These are phyloP conservation scores for Piliocolobus tephrosceles DNA, from an alignment of 2,113 vertebrate genomes.

Conservation along the genomic window DNA sequence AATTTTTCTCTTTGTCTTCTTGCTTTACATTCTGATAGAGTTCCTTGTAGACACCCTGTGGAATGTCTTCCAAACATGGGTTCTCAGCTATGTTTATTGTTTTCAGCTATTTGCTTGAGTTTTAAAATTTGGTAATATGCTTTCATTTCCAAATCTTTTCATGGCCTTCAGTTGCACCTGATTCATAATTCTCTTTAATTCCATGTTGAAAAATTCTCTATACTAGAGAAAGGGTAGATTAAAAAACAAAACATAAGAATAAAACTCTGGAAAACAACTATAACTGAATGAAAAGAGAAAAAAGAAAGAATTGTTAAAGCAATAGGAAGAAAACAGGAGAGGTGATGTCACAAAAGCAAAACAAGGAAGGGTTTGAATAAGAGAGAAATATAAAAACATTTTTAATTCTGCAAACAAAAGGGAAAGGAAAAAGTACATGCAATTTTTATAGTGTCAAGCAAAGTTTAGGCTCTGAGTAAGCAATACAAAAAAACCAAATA, in stretches of 20 bases:
- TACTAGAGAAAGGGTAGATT: not conserved
- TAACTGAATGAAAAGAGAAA: not conserved
- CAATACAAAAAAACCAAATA: not conserved
- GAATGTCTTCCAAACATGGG: not conserved
- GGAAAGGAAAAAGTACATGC: not conserved
- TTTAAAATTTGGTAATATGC: not conserved
- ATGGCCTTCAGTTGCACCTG: not conserved
- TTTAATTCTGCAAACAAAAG: not conserved
- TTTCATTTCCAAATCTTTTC: not conserved
- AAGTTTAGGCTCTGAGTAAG: not conserved
- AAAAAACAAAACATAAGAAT: not conserved
- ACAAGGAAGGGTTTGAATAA: not conserved
- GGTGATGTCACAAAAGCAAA: not conserved
- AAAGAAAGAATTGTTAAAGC: not conserved
- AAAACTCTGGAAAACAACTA: not conserved
- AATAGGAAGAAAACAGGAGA: not conserved
- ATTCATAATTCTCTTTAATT: not conserved
- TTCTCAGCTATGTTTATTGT: not conserved
- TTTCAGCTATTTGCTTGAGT: not conserved
- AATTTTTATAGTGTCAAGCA: not conserved
- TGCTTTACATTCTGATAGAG: not conserved
- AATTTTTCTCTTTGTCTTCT: not conserved
- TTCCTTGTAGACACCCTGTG: not conserved
- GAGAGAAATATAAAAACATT: not conserved
- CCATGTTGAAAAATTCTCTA: not conserved